Percentiles rank a stretch among this genome's conserved stretches.
Evolutionary conservation across 2,797 vertebrate genomes (phyloP).

Genomic region (Rhabdophis nuchalis): DNA sequence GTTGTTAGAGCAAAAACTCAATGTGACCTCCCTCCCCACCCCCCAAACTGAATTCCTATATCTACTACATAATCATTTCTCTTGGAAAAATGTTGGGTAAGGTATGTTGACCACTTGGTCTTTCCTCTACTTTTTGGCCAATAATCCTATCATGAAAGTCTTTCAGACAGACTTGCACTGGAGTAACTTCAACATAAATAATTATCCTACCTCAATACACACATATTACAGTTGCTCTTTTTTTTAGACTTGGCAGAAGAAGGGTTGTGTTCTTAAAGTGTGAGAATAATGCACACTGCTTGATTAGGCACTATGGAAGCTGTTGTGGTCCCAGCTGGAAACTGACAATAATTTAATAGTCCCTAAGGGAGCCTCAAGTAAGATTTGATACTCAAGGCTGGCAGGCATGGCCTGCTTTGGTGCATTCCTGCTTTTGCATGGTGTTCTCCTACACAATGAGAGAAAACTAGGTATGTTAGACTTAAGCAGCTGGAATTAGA

Average conservation of each 20-base stretch:
- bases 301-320: slow-evolving; percentile 59
- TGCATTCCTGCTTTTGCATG: slow-evolving; percentile 43
- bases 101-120: background rate
- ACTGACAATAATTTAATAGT: slow-evolving; percentile 62
- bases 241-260: background rate
- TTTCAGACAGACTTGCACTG: slow-evolving; percentile 33
- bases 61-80: background rate
- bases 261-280: slow-evolving; percentile 1
- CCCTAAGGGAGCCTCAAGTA: slow-evolving; percentile 64
- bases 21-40: background rate
- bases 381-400: slow-evolving; percentile 67
- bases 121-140: slow-evolving; percentile 13
- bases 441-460: slow-evolving; percentile 50
- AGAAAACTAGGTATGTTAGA: slow-evolving; percentile 51
- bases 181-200: background rate
- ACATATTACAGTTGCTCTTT: background rate
- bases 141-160: slow-evolving; percentile 26
- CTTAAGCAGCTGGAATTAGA: slow-evolving; percentile 75
- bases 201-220: background rate
- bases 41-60: slow-evolving; percentile 11
- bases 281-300: background rate
- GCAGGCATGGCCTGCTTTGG: slow-evolving; percentile 52
- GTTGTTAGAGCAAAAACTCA: background rate
- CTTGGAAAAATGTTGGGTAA: background rate
- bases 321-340: slow-evolving; percentile 64